Evolutionary conservation across 2,888 invertebrate genomes (phyloP), one percentile per base, ranked within the genome.

Genomic region (Anarsia innoxiella): DNA sequence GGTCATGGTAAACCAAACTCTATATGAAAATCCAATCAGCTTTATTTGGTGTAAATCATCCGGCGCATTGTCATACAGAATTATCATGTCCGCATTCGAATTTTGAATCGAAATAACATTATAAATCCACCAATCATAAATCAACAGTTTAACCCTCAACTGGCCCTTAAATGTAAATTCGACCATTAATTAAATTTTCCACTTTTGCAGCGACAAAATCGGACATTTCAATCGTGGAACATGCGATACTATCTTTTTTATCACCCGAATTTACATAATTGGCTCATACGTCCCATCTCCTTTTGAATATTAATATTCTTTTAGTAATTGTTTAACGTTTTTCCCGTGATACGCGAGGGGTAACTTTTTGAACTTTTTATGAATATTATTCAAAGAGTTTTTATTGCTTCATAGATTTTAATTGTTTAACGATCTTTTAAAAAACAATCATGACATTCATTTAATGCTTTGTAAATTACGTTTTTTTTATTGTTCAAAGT

Each of bases 141-240:
- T 26, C n/a, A n/a, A 9, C 4, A 26, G 26, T 9, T 3, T 8
- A 9, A 2, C 9, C 26, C 26, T 19, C 47, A 48, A 48, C 51
- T 46, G 47, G 56, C 60, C 63, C 60, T 67, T 70, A 67, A 74
- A 75, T 71, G 70, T 62, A 64, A 74, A 75, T 71, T 58, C 48
- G 48, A 47, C 53, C 63, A 71, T 75, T 70, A 68, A 75, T 77
- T 74, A 67, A 57, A 72, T 77, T 72, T 66, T 66, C 59, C 70
- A 67, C 63, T 69, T 61, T 59, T 58, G 56, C n/a, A n/a, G n/a
- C 50, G 65, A 63, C 68, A 68, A 70, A 72, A 75, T 68, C 60
- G 59, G 53, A 56, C 65, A 51, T 67, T 69, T 62, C 64, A 62
- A 75, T 76, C 68, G 65, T 44, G 43, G 49, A 58, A 65, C 64